phyloP scores from a whole-genome alignment of 2,113 vertebrate genomes.

The Dromaius novaehollandiae region DNA sequence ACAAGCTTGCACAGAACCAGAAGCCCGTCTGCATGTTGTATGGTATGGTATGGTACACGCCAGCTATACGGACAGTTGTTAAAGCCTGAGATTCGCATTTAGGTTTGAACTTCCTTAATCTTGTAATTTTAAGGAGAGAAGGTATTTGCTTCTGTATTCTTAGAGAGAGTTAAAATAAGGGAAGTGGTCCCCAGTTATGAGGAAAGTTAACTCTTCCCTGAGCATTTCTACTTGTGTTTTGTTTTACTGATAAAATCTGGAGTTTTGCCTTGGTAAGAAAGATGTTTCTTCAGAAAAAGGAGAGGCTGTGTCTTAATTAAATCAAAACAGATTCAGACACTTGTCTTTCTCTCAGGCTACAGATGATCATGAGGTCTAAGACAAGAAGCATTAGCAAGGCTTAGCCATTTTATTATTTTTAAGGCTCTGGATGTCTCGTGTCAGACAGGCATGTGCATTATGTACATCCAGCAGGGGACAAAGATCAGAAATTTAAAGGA shows the following conservation, averaged over 20 bases:
- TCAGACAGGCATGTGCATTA: slow-evolving; percentile 54
- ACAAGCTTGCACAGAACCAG: not conserved
- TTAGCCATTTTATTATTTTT: slow-evolving; percentile 27
- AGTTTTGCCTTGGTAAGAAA: not conserved
- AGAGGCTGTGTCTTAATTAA: not conserved
- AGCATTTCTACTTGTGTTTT: not conserved
- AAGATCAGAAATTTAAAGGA: slow-evolving; percentile 66
- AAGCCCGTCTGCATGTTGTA: not conserved
- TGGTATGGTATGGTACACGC: not conserved
- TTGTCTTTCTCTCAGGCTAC: slow-evolving; percentile 28
- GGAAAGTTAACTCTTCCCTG: not conserved
- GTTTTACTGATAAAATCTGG: not conserved
- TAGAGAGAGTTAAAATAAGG: not conserved
- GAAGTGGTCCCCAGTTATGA: not conserved
- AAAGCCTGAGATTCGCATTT: not conserved
- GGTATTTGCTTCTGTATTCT: not conserved
- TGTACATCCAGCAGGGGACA: slow-evolving; percentile 70
- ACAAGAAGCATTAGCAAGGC: slow-evolving; percentile 46
- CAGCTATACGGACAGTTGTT: not conserved
- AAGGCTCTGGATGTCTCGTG: slow-evolving; percentile 54
- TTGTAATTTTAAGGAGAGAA: not conserved
- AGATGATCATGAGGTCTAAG: slow-evolving; percentile 8
- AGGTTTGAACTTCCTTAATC: not conserved
- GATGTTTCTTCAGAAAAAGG: not conserved
- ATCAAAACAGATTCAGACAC: slow-evolving; percentile 36